Evolutionary conservation across 1,140 invertebrate species (phyloP), one percentile per base, ranked within the genome.

Genomic region (Chlorops oryzae): DNA sequence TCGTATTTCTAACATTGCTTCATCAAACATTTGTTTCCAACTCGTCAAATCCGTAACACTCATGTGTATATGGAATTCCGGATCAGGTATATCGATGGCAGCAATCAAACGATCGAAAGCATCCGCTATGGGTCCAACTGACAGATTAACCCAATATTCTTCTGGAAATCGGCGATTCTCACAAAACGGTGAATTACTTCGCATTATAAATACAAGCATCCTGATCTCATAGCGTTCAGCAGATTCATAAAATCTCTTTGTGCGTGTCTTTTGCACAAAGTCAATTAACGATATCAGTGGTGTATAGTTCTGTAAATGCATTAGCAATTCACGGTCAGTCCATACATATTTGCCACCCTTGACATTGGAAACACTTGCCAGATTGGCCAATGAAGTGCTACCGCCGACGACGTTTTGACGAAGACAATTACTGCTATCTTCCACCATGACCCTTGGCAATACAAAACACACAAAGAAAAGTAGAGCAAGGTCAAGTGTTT

Each of bases 11-110:
- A 63, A 28, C 59, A 68, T 68, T 24, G 65, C 62, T 18, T 56
- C 51, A 48, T 68, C 65, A 28, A 68, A 68, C 61, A 65, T 68
- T 34, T 68, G 63, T 55, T 68, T 68, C 65, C 65, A 68, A 47
- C 60, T 68, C 51, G 65, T 68, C 47, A 68, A 34, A 28, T 68
- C 65, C 24, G 61, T 63, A 2, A 68, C 65, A 42, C 63, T 68
- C 65, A 68, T 68, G 34, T 68, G 65, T 17, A 68, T 68, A 23
- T 62, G 59, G 32, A 68, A 34, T 51, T 67, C 65, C 6, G 65
- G 65, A 63, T 68, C 65, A 15, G 65, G 65, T 56, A 68, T 68
- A 44, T 68, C 65, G 9, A 68, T 65, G 39, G 65, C 61, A 0
- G 65, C 65, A 50, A 63, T 61, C 23, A 68, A 38, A 1, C 65